Conservation (phyloP, 1,140 invertebrate species). For the Solenopsis fugax region DNA sequence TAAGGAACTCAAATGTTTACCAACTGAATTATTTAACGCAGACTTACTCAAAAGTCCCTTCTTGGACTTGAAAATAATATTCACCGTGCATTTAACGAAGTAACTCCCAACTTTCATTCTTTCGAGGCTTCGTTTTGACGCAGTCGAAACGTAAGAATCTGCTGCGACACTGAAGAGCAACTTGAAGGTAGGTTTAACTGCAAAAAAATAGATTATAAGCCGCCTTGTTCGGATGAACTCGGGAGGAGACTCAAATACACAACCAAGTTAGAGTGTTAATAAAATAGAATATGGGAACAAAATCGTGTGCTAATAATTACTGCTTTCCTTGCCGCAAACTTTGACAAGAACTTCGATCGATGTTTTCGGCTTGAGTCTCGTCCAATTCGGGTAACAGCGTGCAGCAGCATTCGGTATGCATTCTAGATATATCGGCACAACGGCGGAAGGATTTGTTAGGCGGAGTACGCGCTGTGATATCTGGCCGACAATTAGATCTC, state of each 20-base stretch:
- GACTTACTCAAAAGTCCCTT: conserved; percentile 13
- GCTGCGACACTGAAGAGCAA: conserved; percentile 62
- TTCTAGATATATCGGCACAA: conserved; percentile 63
- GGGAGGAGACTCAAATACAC: background rate
- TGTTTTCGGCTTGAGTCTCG: conserved; percentile 61
- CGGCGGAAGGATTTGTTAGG: conserved; percentile 72
- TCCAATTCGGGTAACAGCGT: conserved; percentile 62
- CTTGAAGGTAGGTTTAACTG: conserved; percentile 61
- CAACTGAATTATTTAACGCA: background rate
- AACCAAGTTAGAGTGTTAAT: background rate
- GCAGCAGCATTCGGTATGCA: conserved; percentile 62
- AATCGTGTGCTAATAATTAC: conserved; percentile 50
- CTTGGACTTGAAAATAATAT: conserved; percentile 34
- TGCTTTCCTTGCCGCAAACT: conserved; percentile 65
- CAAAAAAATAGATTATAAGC: conserved; percentile 20
- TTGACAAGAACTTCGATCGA: conserved; percentile 72
- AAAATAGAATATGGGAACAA: background rate
- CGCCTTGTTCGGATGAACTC: background rate
- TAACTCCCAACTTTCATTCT: conserved; percentile 58
- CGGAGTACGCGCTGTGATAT: conserved; percentile 63
- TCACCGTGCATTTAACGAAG: conserved; percentile 55
- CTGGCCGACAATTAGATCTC: conserved; percentile 66
- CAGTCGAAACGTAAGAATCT: conserved; percentile 33
- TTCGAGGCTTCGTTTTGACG: background rate
- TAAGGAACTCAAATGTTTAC: background rate